Base-by-base conservation (phyloP, 2,888 invertebrate species). In the Pasiphila rectangulata region DNA sequence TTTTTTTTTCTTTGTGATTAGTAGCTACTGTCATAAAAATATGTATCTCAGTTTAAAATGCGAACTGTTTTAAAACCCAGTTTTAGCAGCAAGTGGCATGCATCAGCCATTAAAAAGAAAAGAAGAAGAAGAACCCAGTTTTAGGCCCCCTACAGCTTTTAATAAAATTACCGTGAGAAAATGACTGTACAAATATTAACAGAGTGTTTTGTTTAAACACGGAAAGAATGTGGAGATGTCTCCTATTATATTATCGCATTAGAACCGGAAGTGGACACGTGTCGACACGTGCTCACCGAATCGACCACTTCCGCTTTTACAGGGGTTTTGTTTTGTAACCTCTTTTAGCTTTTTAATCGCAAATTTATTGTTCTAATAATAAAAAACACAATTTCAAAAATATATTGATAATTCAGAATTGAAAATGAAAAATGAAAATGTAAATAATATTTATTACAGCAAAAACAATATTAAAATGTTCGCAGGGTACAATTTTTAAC, bases 221-320 rank as follows among this genome's bases (percentile, higher is more conserved):
- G 74, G 73, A 72, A 70, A 70, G 64, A 65, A 68, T 64, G 62
- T 55, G 79, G 89, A 83, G 89, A 89, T 82, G 83, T 88, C 89
- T 76, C 86, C 80, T 85, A 89, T 90, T 88, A 80, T 86, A 76
- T 83, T 78, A 81, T 77, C 75, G 75, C 81, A 83, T 84, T 83
- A 83, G 64, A 60, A 71, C 66, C 83, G 86, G 86, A 86, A 78
- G 75, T 66, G 72, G 72, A 46, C 86, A 70, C 85, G 87, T 83
- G 86, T 67, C 76, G 76, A 65, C 76, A 81, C 75, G 83, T 77
- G 85, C 75, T 75, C 71, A 59, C 51, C 75, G 79, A 85, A 87
- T 84, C 77, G 77, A 62, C 76, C 76, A 73, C 75, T 83, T 88
- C 87, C 87, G 82, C 79, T 72, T 63, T 64, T 54, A 53, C 60